Conservation (phyloP, 2,888 invertebrate species). For the Melanostoma scalare region DNA sequence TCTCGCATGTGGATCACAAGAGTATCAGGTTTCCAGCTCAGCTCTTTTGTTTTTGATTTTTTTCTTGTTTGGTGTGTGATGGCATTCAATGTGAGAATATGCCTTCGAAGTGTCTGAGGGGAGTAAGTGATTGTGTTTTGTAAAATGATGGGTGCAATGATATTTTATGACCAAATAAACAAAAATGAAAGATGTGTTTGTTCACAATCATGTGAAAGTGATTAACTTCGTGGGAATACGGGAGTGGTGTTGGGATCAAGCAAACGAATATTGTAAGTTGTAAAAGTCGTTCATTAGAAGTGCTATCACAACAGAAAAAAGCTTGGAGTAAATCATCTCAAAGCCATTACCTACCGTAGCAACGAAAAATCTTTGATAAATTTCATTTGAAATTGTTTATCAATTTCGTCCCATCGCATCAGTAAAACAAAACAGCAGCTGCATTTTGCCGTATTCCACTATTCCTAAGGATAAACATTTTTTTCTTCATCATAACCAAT, state of each 20-base stretch:
- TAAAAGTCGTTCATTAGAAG: too few relatives aligned
- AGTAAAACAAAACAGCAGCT: conserved; percentile 56
- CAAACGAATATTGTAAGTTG: background rate
- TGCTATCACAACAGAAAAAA: too few relatives aligned
- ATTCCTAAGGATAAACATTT: conserved; percentile 47
- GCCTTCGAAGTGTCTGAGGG: background rate
- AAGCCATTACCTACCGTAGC: conserved; percentile 1
- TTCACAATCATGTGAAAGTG: background rate
- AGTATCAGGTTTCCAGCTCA: conserved; percentile 33
- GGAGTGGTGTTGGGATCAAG: background rate
- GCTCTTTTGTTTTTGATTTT: conserved; percentile 38
- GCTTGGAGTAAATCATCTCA: too few relatives aligned
- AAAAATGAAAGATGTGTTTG: background rate
- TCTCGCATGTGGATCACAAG: conserved; percentile 19
- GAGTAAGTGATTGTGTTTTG: background rate
- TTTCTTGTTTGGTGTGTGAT: background rate
- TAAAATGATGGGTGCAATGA: background rate
- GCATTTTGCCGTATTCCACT: conserved; percentile 43
- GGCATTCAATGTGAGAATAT: background rate
- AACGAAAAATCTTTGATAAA: background rate
- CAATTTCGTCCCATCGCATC: conserved; percentile 68
- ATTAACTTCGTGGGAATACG: conserved; percentile 4
- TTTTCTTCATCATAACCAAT: background rate
- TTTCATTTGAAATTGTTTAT: conserved; percentile 62
- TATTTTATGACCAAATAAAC: conserved; percentile 21